A percentile compares a stretch with the other conserved stretches of the same genome.
phyloP scores from a whole-genome alignment of 2,888 invertebrate genomes.

The Eurois occulta region DNA sequence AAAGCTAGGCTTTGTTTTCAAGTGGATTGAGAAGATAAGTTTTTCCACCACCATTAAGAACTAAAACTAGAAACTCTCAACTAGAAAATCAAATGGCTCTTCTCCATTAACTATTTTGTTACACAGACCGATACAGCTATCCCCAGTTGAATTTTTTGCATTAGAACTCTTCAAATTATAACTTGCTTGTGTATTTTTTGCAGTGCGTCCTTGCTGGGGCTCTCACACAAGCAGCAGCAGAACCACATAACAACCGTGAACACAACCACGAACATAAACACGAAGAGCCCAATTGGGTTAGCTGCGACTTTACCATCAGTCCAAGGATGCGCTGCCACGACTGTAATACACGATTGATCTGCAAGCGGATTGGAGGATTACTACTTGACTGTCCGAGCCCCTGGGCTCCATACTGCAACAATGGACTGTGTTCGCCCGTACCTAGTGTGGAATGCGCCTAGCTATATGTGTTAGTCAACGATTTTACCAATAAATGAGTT shows the following conservation, averaged over 20 bases:
- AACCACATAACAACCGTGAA: not conserved
- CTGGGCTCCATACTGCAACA: slow-evolving; percentile 47
- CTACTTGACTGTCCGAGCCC: slow-evolving; percentile 28
- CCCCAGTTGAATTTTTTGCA: not conserved
- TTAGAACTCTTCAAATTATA: not conserved
- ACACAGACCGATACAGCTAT: not conserved
- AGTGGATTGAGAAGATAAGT: not conserved
- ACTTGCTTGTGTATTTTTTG: slow-evolving; percentile 3
- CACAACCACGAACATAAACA: not conserved
- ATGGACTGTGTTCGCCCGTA: slow-evolving; percentile 41
- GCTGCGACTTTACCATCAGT: slow-evolving; percentile 26
- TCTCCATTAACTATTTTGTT: not conserved
- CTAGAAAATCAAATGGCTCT: too few relatives aligned
- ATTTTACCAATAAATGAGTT: slow-evolving; percentile 21
- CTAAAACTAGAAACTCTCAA: too few relatives aligned
- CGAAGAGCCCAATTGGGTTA: slow-evolving; percentile 19
- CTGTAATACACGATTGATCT: slow-evolving; percentile 45
- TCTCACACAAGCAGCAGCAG: not conserved
- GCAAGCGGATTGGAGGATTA: slow-evolving; percentile 50
- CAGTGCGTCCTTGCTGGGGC: slow-evolving; percentile 38
- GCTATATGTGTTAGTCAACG: not conserved
- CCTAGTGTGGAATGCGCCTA: slow-evolving; percentile 36
- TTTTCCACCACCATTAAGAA: not conserved
- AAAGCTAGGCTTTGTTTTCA: not conserved
- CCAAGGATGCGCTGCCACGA: slow-evolving; percentile 50